Evolutionary conservation across 2,113 vertebrate genomes (phyloP).

Genomic region (Colistium nudipinnis): DNA sequence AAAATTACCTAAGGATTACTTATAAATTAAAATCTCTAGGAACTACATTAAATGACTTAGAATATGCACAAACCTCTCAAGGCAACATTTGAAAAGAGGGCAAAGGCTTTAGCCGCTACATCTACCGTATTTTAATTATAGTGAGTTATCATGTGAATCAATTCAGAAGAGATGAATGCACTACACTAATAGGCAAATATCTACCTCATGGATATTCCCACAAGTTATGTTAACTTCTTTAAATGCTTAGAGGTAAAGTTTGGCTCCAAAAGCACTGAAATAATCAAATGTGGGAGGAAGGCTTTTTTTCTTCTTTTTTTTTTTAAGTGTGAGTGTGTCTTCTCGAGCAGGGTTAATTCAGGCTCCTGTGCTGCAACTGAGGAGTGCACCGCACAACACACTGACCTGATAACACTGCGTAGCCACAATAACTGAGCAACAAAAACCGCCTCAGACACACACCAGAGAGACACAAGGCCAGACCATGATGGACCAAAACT

Average conservation of each 20-base stretch:
- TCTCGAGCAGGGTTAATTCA: conserved; percentile 2
- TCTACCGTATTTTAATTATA: too few relatives aligned
- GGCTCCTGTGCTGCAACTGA: conserved; percentile 17
- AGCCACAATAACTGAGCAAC: conserved; percentile 40
- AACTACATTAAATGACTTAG: neutral
- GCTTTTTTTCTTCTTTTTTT: too few relatives aligned
- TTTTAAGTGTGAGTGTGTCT: conserved; percentile 24
- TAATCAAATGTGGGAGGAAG: conserved; percentile 15
- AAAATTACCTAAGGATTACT: neutral
- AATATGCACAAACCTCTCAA: neutral
- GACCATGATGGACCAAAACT: neutral
- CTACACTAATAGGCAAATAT: too few relatives aligned
- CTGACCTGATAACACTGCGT: conserved; percentile 59
- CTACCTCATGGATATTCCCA: neutral
- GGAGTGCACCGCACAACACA: conserved; percentile 44
- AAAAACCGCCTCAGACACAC: conserved; percentile 21
- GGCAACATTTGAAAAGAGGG: too few relatives aligned
- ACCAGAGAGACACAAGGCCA: conserved; percentile 11
- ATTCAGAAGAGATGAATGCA: too few relatives aligned
- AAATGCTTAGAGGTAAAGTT: neutral
- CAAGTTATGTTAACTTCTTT: neutral
- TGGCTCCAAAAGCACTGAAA: conserved; percentile 5
- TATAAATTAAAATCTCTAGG: neutral
- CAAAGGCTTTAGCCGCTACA: too few relatives aligned
- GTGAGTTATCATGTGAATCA: too few relatives aligned